phyloP scores from a whole-genome alignment of 2,888 invertebrate genomes.

The Meliscaeva auricollis region DNA sequence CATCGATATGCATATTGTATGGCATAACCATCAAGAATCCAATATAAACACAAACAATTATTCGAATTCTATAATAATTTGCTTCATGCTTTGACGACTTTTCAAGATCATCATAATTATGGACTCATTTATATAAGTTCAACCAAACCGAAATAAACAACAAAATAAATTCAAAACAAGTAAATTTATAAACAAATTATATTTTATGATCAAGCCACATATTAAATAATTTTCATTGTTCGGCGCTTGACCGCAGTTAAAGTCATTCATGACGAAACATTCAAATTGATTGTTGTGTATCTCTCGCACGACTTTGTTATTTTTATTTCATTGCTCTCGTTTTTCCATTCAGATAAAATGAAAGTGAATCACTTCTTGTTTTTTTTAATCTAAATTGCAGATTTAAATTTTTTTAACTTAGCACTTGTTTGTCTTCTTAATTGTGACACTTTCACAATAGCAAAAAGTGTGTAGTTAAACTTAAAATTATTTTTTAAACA shows the following conservation, averaged over 20 bases:
- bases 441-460: neutral
- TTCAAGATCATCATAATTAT: neutral
- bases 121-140: neutral
- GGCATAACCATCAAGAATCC: no score
- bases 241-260: slow-evolving; percentile 12
- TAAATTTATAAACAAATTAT: neutral
- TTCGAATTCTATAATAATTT: no score
- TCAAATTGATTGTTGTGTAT: neutral
- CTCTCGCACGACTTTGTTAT: neutral
- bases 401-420: neutral
- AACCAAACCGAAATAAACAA: neutral
- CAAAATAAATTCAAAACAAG: neutral
- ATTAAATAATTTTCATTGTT: slow-evolving; percentile 5
- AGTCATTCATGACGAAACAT: slow-evolving; percentile 8
- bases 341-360: slow-evolving; percentile 5
- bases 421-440: neutral
- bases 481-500: neutral
- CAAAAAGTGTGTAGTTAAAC: neutral
- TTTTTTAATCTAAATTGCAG: slow-evolving; percentile 4
- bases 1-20: no score
- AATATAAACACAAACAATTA: no score
- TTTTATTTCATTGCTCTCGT: slow-evolving; percentile 5
- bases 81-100: neutral
- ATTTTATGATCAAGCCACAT: neutral
- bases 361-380: slow-evolving; percentile 24